phyloP scores from a whole-genome alignment of 2,113 vertebrate genomes.

The Smithornis capensis region DNA sequence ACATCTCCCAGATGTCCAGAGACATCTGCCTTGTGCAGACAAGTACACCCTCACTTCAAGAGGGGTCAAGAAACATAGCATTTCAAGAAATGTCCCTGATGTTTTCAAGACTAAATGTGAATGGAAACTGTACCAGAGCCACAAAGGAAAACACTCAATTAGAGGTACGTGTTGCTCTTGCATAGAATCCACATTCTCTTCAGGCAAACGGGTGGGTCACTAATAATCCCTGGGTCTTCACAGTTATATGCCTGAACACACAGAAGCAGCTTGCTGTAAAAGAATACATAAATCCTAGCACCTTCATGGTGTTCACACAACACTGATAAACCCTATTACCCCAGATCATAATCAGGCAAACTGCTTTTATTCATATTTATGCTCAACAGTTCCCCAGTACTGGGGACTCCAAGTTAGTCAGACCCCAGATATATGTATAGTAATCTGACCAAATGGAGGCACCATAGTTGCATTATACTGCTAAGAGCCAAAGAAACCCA shows the following conservation, averaged over 20 bases:
- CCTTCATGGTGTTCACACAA: neutral
- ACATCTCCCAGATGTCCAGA: neutral
- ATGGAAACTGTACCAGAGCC: neutral
- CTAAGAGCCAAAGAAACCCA: neutral
- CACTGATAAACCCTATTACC: neutral
- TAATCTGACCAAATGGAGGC: neutral
- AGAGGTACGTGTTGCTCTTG: neutral
- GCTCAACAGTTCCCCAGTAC: neutral
- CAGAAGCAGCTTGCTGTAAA: neutral
- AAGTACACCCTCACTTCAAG: neutral
- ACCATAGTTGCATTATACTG: neutral
- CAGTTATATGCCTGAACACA: neutral
- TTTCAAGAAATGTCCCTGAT: neutral
- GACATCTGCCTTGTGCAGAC: too few species aligned
- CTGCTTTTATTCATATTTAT: neutral
- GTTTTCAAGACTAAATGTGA: neutral
- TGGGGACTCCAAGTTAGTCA: neutral
- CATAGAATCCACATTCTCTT: neutral
- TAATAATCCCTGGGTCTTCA: neutral
- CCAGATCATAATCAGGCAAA: neutral
- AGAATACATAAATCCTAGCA: neutral
- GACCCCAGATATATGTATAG: neutral
- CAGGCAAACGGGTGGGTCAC: neutral
- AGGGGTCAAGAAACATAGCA: neutral
- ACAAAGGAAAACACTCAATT: neutral